phyloP scores from a whole-genome alignment of 2,113 vertebrate genomes.

The Gymnorhina tibicen region DNA sequence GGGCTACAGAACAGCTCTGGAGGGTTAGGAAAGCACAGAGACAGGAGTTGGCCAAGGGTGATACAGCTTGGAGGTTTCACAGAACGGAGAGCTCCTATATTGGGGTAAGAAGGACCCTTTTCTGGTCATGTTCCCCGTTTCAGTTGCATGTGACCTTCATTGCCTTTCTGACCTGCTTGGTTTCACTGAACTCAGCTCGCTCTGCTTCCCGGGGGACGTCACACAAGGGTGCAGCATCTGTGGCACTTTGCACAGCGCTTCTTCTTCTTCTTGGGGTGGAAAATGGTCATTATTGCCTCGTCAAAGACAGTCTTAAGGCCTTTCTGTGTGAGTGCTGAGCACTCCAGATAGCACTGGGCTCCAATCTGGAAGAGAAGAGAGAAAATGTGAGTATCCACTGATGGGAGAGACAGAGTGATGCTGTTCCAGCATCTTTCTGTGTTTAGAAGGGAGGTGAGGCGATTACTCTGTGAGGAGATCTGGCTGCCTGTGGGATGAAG shows the following conservation, averaged over 20 bases:
- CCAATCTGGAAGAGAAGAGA: constrained; percentile 75
- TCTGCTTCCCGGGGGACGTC: constrained; percentile 20
- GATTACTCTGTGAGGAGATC: neutral
- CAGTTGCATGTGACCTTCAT: neutral
- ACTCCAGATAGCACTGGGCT: constrained; percentile 88
- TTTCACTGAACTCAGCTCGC: neutral
- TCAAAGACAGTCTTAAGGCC: constrained; percentile 89
- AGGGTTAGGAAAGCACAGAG: constrained; percentile 30
- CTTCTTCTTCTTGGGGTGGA: constrained; percentile 87
- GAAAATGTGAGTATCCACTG: neutral
- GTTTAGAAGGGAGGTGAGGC: neutral
- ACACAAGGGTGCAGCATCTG: constrained; percentile 78
- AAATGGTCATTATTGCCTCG: constrained; percentile 88
- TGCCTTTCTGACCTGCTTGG: neutral
- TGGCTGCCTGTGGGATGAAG: neutral
- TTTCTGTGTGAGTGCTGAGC: constrained; percentile 87
- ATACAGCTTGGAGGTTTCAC: constrained; percentile 36
- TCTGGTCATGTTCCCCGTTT: constrained; percentile 44
- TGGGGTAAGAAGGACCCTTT: neutral
- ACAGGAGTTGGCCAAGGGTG: neutral
- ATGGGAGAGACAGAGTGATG: neutral
- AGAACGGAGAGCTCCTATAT: neutral
- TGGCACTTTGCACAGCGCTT: constrained; percentile 65
- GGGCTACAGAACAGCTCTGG: neutral
- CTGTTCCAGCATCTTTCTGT: neutral